Evolutionary conservation across 2,797 vertebrate species (phyloP), one percentile per base, ranked within the genome.

Genomic region (Sphenodon punctatus): DNA sequence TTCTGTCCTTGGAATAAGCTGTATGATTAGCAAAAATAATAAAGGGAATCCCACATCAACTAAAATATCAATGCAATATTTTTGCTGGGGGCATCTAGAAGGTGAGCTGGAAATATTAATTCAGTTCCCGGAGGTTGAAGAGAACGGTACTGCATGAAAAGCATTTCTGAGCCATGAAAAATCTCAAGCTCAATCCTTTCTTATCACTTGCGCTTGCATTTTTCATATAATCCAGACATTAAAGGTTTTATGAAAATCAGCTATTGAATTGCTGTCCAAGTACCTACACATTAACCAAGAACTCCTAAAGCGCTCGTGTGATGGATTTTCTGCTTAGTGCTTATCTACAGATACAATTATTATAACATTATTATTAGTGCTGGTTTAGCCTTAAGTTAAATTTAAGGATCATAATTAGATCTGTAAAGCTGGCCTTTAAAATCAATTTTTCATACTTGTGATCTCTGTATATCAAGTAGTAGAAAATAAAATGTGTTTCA

Each of bases 61-160:
- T 49, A n/a, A n/a, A 55, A 23, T 8, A 2, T 3, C 2, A 1
- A 46, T 8, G 43, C 13, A 38, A 0, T 0, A 17, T 36, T 22
- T 14, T 77, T 61, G 60, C 5, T 3, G 30, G 6, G n/a, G 9
- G 5, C 79, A 80, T 58, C 72, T 49, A 73, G 14, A 67, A 23
- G 45, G 36, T 43, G 39, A 78, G 20, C 8, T 36, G 17, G 20
- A 77, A 84, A 53, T 4, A 10, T 59, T 48, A 16, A 11, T 27
- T 30, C 27, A 27, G 32, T 20, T 65, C 2, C 32, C 53, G n/a
- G 14, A 6, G 53, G 48, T 3, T 38, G 36, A 38, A 10, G 3
- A 34, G n/a, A 60, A 3, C 1, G 8, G 10, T 19, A 19, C 42
- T 25, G 48, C 49, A 73, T 36, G 45, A 58, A 80, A 14, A 13